Base-by-base conservation (phyloP, 2,888 invertebrate genomes). In the Tuta absoluta region DNA sequence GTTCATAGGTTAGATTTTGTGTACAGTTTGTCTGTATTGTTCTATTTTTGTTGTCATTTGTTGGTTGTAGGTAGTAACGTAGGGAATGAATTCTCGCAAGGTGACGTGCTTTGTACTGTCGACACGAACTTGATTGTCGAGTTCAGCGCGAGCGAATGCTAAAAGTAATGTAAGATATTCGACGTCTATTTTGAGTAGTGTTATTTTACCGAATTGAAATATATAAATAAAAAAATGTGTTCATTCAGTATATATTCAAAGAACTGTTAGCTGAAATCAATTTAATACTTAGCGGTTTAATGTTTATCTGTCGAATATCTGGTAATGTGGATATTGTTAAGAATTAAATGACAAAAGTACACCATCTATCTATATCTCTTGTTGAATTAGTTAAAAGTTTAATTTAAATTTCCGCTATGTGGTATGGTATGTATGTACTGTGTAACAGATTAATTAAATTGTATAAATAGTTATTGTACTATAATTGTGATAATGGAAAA, bases 401-500 rank as follows among this genome's bases (percentile, higher is more conserved):
- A 75, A 78, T 79, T 82, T 77, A 75, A 76, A 77, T 74, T 77
- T 79, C 78, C 78, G 72, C 73, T 75, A 67, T 77, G 75, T 72
- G 74, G 78, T 82, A 33, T 72, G 74, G 78, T 79, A 21, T 51
- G 51, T 23, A 56, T 83, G 78, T 82, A 82, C 84, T 88, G 86
- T 87, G 80, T 86, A 80, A 87, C 86, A 87, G 86, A 80, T 76
- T 72, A 79, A 78, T 80, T 73, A 79, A 76, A 78, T 73, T 84
- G 77, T 86, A 82, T 80, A 83, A 82, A 82, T 86, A 85, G 77
- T 80, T 81, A 80, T 79, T 85, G 80, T 88, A 86, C 78, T 77
- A 82, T 88, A 80, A 84, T 80, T 90, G 91, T 91, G 91, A 91
- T 91, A 91, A 86, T 84, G 80, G 78, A 82, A 87, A 85, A 88